Conservation (phyloP, 2,113 vertebrate species). For the Oryzias melastigma region DNA sequence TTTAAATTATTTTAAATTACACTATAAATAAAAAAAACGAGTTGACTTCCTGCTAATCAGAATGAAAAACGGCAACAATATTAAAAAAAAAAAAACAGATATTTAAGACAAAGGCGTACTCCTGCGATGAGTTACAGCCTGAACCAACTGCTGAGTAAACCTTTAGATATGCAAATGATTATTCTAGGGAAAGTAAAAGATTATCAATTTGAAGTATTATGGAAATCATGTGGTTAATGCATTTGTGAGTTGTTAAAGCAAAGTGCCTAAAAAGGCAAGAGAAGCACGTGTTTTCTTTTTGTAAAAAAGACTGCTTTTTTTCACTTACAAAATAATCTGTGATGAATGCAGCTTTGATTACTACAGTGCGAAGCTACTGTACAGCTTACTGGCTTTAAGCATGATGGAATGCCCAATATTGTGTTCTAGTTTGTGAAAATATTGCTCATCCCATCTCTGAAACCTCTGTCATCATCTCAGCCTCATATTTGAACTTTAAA, state of each 20-base stretch:
- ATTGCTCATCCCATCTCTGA: no score
- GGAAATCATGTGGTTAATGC: slow-evolving; percentile 7
- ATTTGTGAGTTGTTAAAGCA: neutral
- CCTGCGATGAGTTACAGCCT: neutral
- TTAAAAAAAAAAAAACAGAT: neutral
- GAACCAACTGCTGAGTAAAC: neutral
- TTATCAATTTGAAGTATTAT: neutral
- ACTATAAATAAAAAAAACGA: slow-evolving; percentile 1
- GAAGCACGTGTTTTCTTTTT: neutral
- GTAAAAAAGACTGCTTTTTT: no score
- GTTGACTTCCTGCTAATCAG: neutral
- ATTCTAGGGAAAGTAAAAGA: no score
- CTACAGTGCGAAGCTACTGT: no score
- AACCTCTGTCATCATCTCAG: no score
- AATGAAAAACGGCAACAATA: neutral
- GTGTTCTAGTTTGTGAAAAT: no score
- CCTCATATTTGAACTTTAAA: neutral
- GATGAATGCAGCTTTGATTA: no score
- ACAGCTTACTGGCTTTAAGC: no score
- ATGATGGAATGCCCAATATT: no score
- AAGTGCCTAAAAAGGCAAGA: neutral
- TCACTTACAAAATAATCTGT: no score
- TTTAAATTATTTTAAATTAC: neutral
- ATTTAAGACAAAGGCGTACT: neutral
- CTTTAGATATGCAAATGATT: slow-evolving; percentile 15